Evolutionary conservation across 92 coral and sea anemone genomes (phyloP).

Genomic region (Chrysogorgia sp.): DNA sequence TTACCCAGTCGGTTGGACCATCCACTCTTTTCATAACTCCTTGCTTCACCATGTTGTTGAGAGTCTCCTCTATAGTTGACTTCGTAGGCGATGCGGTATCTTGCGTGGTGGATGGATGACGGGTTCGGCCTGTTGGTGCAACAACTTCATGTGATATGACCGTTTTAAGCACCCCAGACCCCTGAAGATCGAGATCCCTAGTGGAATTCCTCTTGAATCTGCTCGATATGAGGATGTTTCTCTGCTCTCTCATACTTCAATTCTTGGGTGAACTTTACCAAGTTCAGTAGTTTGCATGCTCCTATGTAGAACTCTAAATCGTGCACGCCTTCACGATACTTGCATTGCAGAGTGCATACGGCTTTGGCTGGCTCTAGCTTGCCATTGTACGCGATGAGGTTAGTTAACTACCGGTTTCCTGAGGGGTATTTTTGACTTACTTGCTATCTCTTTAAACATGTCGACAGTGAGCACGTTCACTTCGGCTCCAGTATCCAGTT

Average conservation of each 20-base stretch:
- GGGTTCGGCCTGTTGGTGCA: slow-evolving; percentile 10
- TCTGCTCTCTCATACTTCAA: slow-evolving; percentile 3
- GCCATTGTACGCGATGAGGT: slow-evolving; percentile 43
- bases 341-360: slow-evolving; percentile 44
- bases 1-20: slow-evolving; percentile 29
- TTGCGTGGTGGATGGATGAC: slow-evolving; percentile 40
- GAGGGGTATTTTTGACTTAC: slow-evolving; percentile 20
- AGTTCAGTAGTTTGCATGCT: slow-evolving; percentile 15
- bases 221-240: not conserved
- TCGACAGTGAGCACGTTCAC: slow-evolving; percentile 33
- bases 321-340: slow-evolving; percentile 6
- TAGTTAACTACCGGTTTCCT: slow-evolving; percentile 24
- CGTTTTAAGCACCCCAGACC: slow-evolving; percentile 6
- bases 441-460: slow-evolving; percentile 21
- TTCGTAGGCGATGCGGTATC: slow-evolving; percentile 19
- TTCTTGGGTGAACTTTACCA: slow-evolving; percentile 18
- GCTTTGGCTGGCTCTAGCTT: slow-evolving; percentile 48
- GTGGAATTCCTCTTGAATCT: slow-evolving; percentile 10
- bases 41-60: slow-evolving; percentile 21
- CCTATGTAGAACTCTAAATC: slow-evolving; percentile 31
- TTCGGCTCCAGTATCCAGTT: slow-evolving; percentile 53
- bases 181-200: slow-evolving; percentile 2
- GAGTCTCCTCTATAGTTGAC: not conserved
- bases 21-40: slow-evolving; percentile 16
- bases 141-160: slow-evolving; percentile 19